Percentiles rank a stretch among this genome's conserved stretches.
phyloP scores from a whole-genome alignment of 2,888 invertebrate genomes.

The Halictus ligatus region DNA sequence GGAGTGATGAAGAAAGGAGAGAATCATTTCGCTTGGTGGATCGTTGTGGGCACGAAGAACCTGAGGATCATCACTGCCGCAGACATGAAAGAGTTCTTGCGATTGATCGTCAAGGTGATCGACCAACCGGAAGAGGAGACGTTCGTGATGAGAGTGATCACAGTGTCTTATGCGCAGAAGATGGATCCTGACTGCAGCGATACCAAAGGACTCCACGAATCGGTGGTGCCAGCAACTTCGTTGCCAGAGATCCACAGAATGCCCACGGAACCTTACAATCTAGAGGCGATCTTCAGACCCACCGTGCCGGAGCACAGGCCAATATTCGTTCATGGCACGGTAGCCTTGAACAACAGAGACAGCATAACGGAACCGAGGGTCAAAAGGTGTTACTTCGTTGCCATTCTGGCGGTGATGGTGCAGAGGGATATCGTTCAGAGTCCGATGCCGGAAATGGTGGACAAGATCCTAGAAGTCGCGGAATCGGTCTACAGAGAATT shows the following conservation, averaged over 20 bases:
- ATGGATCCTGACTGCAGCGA: constrained; percentile 78
- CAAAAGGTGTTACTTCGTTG: constrained; percentile 81
- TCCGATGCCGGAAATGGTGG: constrained; percentile 76
- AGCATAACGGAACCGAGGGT: constrained; percentile 74
- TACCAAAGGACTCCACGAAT: constrained; percentile 76
- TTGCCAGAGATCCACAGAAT: constrained; percentile 74
- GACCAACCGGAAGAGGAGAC: constrained; percentile 46
- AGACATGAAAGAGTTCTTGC: constrained; percentile 75
- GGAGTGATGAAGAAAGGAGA: constrained; percentile 74
- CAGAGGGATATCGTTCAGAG: constrained; percentile 81
- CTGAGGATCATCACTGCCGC: constrained; percentile 75
- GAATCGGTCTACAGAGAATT: constrained; percentile 77
- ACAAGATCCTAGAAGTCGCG: constrained; percentile 78
- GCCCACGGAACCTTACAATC: constrained; percentile 65
- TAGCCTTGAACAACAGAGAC: constrained; percentile 73
- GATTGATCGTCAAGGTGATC: constrained; percentile 74
- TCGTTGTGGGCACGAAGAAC: constrained; percentile 71
- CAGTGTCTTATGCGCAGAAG: constrained; percentile 78
- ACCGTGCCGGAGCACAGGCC: constrained; percentile 71
- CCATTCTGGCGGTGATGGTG: constrained; percentile 76
- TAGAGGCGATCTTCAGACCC: constrained; percentile 73
- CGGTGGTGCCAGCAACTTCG: constrained; percentile 67
- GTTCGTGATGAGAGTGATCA: constrained; percentile 70
- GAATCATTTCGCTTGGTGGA: constrained; percentile 82
- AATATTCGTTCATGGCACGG: constrained; percentile 76